Evolutionary conservation across 1,140 invertebrate species (phyloP), one percentile per base, ranked within the genome.

Genomic region (Hylyphantes graminicola): DNA sequence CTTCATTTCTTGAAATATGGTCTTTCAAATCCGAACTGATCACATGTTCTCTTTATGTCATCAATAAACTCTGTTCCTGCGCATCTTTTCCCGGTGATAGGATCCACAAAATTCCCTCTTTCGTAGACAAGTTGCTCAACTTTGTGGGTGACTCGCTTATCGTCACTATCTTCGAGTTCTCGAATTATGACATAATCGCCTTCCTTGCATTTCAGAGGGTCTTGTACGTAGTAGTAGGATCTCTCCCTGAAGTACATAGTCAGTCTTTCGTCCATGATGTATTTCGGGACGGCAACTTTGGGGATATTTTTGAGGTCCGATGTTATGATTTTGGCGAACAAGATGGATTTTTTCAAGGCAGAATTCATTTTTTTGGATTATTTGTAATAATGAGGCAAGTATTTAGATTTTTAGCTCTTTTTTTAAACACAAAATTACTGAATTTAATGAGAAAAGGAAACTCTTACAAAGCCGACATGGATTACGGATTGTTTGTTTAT

Each of bases 51-150:
- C 57, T 86, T 59, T 21, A 85, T 67, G 72, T 88, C 87, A 50
- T 87, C 87, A 64, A 81, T 75, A 74, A 76, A 88, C 68, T 87
- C 75, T n/a, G 64, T 79, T 11, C 86, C 86, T 19, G 87, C 53
- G 63, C 75, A 74, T 59, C 70, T 85, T 70, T 86, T 87, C 2
- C 86, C 86, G 1, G 86, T 87, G 2, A 87, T 21, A 35, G 87
- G 87, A 82, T 87, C 86, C n/a, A 87, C 85, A 21, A 85, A 74
- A 74, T 88, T 76, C 17, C 87, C 87, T 65, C 21, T 17, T 63
- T 86, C 57, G 65, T 87, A 88, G 19, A 88, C 79, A n/a, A 87
- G 21, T 65, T 87, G 84, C 50, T 88, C 87, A 10, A 87, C 77
- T 21, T 48, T 48, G 74, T 87, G 72, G 17, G 87, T 80, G 53